Evolutionary conservation across 1,140 invertebrate species (phyloP).

Genomic region (Ceratina australensis): DNA sequence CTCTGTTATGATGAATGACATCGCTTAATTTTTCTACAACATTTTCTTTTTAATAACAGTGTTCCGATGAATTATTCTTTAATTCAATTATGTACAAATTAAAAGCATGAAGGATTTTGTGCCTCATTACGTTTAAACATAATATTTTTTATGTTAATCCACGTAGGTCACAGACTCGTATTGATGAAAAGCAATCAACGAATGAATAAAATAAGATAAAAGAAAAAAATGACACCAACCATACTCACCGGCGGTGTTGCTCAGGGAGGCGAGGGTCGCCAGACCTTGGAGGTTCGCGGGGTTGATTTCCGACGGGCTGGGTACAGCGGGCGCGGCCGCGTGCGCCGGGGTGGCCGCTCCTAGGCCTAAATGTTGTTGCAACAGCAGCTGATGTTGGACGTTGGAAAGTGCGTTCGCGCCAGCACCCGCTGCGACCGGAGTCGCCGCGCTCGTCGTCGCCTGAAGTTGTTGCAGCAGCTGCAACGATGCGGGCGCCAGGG

Average conservation of each 20-base stretch:
- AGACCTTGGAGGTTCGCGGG: conserved; percentile 83
- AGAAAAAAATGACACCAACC: conserved; percentile 69
- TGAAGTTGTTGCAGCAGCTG: conserved; percentile 89
- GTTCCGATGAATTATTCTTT: no score
- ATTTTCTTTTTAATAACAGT: no score
- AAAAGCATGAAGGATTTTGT: no score
- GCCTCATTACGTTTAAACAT: no score
- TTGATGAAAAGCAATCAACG: not conserved
- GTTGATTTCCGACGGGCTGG: conserved; percentile 79
- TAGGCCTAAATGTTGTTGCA: conserved; percentile 86
- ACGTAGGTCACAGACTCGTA: no score
- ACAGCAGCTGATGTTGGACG: conserved; percentile 78
- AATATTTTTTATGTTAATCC: no score
- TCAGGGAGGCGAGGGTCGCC: conserved; percentile 81
- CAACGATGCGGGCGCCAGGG: conserved; percentile 84
- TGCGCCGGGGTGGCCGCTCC: conserved; percentile 75
- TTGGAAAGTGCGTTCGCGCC: conserved; percentile 74
- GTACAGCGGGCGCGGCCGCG: conserved; percentile 70
- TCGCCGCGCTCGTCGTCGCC: conserved; percentile 82
- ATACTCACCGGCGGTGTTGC: conserved; percentile 76
- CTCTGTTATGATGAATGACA: no score
- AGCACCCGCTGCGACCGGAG: conserved; percentile 70
- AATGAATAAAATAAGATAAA: conserved; percentile 13
- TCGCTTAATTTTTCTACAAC: no score
- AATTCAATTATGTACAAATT: no score